Evolutionary conservation across 2,113 vertebrate genomes (phyloP), one percentile per base, ranked within the genome.

Genomic region (Mystacornis crossleyi): DNA sequence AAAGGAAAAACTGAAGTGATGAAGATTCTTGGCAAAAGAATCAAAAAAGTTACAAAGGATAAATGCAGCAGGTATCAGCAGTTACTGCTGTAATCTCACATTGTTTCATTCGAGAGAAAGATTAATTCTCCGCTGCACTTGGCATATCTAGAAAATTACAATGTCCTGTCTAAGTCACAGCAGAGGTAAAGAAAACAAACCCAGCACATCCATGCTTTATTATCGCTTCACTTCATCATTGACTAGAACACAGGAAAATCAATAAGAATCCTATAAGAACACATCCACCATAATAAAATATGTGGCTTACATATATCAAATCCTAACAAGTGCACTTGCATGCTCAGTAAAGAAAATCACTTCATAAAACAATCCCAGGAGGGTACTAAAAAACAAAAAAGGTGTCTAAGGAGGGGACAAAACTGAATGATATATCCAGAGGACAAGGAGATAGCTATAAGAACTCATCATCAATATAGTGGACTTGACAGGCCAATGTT

Each of bases 211-310:
- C 80, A 83, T 21, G 77, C 73, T 96, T 86, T 94, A 79, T 94
- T 95, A 92, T 89, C 48, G 16, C 91, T 94, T 91, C 90, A 94
- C 80, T 97, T 95, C 91, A 82, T 92, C 93, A 95, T 94, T 2
- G 50, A 94, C 89, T 89, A 29, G 61, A 90, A 86, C 80, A 82
- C 66, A 70, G 45, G 69, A 93, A 96, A 97, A 95, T 95, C 96
- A 97, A 93, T 96, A 92, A 66, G 86, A 93, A 86, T 58, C 87
- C 91, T 81, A 95, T 66, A 94, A 9, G 3, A 96, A 86, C 91
- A 96, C 51, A 96, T 93, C 86, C 66, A 93, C 94, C 86, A 61
- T 89, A 81, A 97, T 96, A 97, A 96, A 97, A 81, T 77, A 92
- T 10, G 72, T 95, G 81, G 67, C 91, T 97, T 97, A 96, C 86